These are phyloP conservation scores for Toxotes jaculatrix DNA, from an alignment of 2,113 vertebrate species.

Conservation along the genomic window DNA sequence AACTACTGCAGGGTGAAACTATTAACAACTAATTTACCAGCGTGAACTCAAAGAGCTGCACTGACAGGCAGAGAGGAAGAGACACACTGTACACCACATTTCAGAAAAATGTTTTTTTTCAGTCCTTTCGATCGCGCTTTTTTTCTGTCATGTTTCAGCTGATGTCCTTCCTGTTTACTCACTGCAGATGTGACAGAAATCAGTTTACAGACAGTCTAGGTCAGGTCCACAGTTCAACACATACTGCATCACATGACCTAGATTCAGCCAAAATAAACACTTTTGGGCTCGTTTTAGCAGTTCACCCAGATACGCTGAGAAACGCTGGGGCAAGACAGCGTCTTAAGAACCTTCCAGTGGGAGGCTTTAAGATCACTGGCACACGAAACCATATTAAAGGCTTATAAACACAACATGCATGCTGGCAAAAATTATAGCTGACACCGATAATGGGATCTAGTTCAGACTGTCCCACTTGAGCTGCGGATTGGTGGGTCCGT, in stretches of 20 bases:
- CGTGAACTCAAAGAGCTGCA: too few species aligned
- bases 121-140: neutral
- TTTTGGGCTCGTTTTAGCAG: constrained; percentile 23
- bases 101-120: neutral
- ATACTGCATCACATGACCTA: constrained; percentile 20
- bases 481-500: neutral
- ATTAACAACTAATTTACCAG: too few species aligned
- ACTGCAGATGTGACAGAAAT: neutral
- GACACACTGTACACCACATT: too few species aligned
- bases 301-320: constrained; percentile 28
- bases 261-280: constrained; percentile 38
- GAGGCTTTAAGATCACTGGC: constrained; percentile 20
- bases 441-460: constrained; percentile 55
- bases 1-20: too few species aligned
- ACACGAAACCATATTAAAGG: constrained; percentile 54
- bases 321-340: neutral
- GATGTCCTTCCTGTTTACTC: neutral
- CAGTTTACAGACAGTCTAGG: constrained; percentile 6
- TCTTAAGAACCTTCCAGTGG: constrained; percentile 18
- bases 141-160: neutral
- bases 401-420: constrained; percentile 51
- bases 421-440: constrained; percentile 44
- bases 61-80: too few species aligned
- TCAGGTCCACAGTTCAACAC: constrained; percentile 28
- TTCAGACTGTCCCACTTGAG: constrained; percentile 40